A percentile compares a stretch with the other conserved stretches of the same genome.
Evolutionary conservation across 2,113 vertebrate species (phyloP).

Genomic region (Triplophysa siluroides): DNA sequence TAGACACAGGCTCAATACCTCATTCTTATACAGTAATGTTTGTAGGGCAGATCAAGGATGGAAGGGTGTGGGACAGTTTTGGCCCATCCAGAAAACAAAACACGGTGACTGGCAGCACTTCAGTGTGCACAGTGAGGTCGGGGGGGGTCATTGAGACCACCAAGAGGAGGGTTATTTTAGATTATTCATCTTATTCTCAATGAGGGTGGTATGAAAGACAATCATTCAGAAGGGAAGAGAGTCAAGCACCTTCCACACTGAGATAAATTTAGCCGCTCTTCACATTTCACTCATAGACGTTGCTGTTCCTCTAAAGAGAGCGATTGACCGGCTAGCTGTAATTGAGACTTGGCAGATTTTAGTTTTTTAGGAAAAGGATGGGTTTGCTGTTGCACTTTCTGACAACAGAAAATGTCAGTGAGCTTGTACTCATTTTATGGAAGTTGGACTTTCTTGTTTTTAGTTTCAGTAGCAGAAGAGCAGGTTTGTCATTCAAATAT

Average conservation of each 20-base stretch:
- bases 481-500: neutral
- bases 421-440: neutral
- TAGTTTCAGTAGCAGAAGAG: neutral
- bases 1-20: slow-evolving; percentile 19
- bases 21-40: slow-evolving; percentile 14
- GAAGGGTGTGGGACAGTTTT: too few species aligned
- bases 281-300: slow-evolving; percentile 15
- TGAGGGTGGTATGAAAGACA: slow-evolving; percentile 13
- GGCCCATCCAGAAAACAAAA: neutral
- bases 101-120: slow-evolving; percentile 1
- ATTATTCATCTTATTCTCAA: neutral
- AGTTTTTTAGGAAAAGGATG: neutral
- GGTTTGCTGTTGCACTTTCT: slow-evolving; percentile 6
- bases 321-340: neutral
- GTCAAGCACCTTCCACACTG: neutral
- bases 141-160: neutral
- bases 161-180: neutral
- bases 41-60: neutral
- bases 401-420: neutral
- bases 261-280: neutral
- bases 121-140: neutral
- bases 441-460: neutral
- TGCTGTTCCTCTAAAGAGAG: neutral
- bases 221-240: slow-evolving; percentile 2
- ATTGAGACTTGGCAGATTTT: neutral